Conservation (phyloP, 2,888 invertebrate species). For the Perizoma flavofasciatum region DNA sequence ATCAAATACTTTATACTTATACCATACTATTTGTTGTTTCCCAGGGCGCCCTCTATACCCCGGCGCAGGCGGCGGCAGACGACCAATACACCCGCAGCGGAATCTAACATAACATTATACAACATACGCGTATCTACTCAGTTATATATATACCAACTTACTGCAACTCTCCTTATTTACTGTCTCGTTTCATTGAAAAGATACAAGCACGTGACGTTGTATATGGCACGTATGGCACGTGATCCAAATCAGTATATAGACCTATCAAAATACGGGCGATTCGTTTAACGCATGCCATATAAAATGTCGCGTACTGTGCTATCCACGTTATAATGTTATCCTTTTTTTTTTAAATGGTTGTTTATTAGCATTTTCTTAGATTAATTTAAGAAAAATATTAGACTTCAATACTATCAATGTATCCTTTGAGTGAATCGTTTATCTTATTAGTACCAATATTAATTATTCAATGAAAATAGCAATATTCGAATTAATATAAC, state of each 20-base stretch:
- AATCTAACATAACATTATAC: constrained; percentile 44
- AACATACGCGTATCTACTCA: not conserved
- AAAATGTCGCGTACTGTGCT: not conserved
- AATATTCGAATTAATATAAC: constrained; percentile 9
- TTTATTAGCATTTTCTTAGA: too few relatives aligned
- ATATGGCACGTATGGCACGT: not conserved
- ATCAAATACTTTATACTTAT: too few relatives aligned
- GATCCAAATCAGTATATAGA: too few relatives aligned
- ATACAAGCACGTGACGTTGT: not conserved
- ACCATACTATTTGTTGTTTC: constrained; percentile 15
- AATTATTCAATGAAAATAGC: constrained; percentile 7
- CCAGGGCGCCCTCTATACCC: constrained; percentile 56
- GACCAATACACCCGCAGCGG: constrained; percentile 51
- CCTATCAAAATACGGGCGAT: not conserved
- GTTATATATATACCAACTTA: too few relatives aligned
- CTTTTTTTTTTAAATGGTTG: too few relatives aligned
- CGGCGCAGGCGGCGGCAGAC: constrained; percentile 40
- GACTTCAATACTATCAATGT: too few relatives aligned
- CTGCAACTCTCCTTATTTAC: too few relatives aligned
- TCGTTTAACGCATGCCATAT: not conserved
- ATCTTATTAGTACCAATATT: too few relatives aligned
- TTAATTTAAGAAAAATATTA: too few relatives aligned
- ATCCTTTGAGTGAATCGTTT: too few relatives aligned
- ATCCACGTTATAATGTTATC: too few relatives aligned
- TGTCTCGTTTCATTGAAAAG: not conserved